A percentile compares a stretch with the other conserved stretches of the same genome.
phyloP scores from a whole-genome alignment of 2,797 vertebrate species.

The Astyanax mexicanus region DNA sequence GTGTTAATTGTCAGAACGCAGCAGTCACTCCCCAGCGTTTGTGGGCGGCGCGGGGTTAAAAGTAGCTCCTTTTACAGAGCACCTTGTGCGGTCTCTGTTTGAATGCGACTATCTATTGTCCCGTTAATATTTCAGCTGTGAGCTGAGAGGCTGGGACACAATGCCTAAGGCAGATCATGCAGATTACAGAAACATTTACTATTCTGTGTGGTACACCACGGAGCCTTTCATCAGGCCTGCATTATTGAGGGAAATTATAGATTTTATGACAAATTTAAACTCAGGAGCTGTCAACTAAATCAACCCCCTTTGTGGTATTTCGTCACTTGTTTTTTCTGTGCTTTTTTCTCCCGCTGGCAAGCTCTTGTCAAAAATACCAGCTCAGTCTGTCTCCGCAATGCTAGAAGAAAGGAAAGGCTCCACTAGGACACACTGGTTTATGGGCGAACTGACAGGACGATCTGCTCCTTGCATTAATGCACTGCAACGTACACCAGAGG shows the following conservation, averaged over 20 bases:
- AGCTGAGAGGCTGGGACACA: slow-evolving; percentile 63
- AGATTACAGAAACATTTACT: slow-evolving; percentile 71
- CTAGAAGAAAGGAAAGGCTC: slow-evolving; percentile 30
- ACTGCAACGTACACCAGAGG: slow-evolving; percentile 48
- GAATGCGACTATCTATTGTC: slow-evolving; percentile 49
- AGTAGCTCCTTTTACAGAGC: slow-evolving; percentile 30
- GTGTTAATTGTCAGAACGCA: slow-evolving; percentile 23
- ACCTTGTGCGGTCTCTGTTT: slow-evolving; percentile 22
- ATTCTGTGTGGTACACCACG: slow-evolving; percentile 62
- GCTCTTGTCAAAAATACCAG: slow-evolving; percentile 28
- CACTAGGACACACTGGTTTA: slow-evolving; percentile 19
- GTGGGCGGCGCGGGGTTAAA: slow-evolving; percentile 26
- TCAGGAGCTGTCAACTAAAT: slow-evolving; percentile 57
- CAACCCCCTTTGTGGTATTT: slow-evolving; percentile 56
- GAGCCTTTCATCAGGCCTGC: slow-evolving; percentile 61
- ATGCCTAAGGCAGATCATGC: slow-evolving; percentile 57
- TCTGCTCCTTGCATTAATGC: slow-evolving; percentile 53
- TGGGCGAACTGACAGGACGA: slow-evolving; percentile 40
- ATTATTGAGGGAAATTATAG: slow-evolving; percentile 60
- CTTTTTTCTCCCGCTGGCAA: slow-evolving; percentile 22
- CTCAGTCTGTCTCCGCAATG: slow-evolving; percentile 12
- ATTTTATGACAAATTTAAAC: slow-evolving; percentile 63
- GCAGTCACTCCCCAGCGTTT: background rate
- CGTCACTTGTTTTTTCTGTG: slow-evolving; percentile 51
- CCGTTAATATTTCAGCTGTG: slow-evolving; percentile 52